phyloP scores from a whole-genome alignment of 2,113 vertebrate species.

The Saccopteryx leptura region DNA sequence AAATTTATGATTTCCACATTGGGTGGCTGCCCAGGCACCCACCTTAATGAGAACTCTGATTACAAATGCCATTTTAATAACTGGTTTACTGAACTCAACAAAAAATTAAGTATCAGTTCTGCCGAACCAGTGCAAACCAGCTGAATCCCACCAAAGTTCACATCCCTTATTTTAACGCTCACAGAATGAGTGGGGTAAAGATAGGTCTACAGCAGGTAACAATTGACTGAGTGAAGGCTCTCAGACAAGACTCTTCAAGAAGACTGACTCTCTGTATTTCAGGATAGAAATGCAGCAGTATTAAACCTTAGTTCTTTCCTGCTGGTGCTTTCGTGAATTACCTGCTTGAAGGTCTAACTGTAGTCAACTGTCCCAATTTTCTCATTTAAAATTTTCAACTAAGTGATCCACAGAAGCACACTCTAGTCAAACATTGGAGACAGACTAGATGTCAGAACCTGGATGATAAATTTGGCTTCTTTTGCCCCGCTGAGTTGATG shows the following conservation, averaged over 20 bases:
- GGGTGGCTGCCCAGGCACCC: no score
- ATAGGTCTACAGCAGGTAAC: not conserved
- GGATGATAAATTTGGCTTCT: conserved; percentile 73
- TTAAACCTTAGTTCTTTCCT: not conserved
- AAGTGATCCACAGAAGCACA: conserved; percentile 3
- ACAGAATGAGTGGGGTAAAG: not conserved
- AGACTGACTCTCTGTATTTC: not conserved
- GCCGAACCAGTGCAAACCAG: no score
- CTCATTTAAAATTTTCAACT: conserved; percentile 28
- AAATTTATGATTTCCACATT: no score
- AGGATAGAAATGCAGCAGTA: not conserved
- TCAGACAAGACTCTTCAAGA: not conserved
- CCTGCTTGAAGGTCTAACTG: not conserved
- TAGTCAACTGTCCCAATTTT: conserved; percentile 33
- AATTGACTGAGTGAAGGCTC: not conserved
- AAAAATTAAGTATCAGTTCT: no score
- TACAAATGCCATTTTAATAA: no score
- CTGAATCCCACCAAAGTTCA: not conserved
- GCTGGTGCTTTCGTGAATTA: not conserved
- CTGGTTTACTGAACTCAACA: no score
- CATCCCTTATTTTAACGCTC: not conserved
- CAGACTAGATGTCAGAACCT: conserved; percentile 50
- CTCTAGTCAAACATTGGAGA: conserved; percentile 48
- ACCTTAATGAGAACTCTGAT: no score
- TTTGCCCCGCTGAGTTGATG: conserved; percentile 68